phyloP scores from a whole-genome alignment of 2,113 vertebrate species.

The Heterotis niloticus region DNA sequence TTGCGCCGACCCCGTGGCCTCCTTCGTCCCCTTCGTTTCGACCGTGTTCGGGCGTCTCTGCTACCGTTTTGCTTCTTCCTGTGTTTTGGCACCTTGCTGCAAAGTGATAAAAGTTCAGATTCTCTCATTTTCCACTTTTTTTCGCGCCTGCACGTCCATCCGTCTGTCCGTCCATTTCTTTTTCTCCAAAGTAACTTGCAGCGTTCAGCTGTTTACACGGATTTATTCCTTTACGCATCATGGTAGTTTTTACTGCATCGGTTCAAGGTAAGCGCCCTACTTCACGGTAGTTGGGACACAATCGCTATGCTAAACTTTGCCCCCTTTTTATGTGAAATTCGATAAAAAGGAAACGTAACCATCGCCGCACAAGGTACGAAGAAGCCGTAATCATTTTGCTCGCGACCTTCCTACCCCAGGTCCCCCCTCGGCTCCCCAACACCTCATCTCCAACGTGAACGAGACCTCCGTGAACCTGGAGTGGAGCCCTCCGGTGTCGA shows the following conservation, averaged over 20 bases:
- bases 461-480: slow-evolving; percentile 96
- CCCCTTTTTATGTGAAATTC: neutral
- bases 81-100: neutral
- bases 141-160: too few species aligned
- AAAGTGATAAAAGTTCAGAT: too few species aligned
- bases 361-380: neutral
- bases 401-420: slow-evolving; percentile 54
- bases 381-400: neutral
- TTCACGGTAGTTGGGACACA: too few species aligned
- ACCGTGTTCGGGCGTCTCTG: neutral
- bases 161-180: too few species aligned
- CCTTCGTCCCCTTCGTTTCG: slow-evolving; percentile 37
- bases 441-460: slow-evolving; percentile 95
- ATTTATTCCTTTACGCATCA: too few species aligned
- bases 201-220: too few species aligned
- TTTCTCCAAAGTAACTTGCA: too few species aligned
- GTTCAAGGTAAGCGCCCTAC: too few species aligned
- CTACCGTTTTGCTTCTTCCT: neutral
- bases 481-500: slow-evolving; percentile 84
- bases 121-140: too few species aligned
- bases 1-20: slow-evolving; percentile 38
- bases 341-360: too few species aligned
- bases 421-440: slow-evolving; percentile 85
- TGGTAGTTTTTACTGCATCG: too few species aligned
- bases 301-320: neutral